These are phyloP conservation scores for Hyposmocoma kahamanoa DNA, from an alignment of 1,140 invertebrate species.

Conservation along the genomic window DNA sequence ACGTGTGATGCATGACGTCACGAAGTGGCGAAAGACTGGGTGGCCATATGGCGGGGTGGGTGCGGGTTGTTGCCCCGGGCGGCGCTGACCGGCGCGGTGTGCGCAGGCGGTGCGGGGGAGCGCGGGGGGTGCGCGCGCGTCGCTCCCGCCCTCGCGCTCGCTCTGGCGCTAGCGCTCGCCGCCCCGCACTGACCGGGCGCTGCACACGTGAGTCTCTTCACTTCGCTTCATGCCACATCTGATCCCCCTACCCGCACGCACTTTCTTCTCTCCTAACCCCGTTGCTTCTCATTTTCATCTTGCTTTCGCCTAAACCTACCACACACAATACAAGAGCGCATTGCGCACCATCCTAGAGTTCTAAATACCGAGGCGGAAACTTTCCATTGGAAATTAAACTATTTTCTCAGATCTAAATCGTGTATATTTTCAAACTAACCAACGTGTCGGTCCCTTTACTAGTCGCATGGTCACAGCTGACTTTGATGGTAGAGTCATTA, in stretches of 20 bases:
- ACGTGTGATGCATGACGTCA: not conserved
- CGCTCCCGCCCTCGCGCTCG: constrained; percentile 28
- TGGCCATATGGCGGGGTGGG: constrained; percentile 67
- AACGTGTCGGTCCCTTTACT: no score
- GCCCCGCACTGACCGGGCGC: constrained; percentile 67
- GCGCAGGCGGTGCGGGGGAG: constrained; percentile 39
- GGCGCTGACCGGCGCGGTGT: constrained; percentile 68
- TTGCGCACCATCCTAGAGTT: no score
- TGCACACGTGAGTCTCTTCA: constrained; percentile 61
- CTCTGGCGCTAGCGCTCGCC: constrained; percentile 49
- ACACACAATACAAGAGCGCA: no score
- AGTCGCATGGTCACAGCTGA: no score
- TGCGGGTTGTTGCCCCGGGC: constrained; percentile 78
- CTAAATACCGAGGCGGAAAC: no score
- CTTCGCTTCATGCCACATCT: constrained; percentile 8
- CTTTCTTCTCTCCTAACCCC: not conserved
- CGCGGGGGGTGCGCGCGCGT: constrained; percentile 44
- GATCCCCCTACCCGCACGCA: not conserved
- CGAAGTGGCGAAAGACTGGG: constrained; percentile 81
- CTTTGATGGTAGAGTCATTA: no score
- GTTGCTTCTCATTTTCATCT: no score
- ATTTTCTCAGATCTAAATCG: no score
- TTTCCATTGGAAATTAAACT: no score
- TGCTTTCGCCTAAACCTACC: no score
- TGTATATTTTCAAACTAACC: no score